Base-by-base conservation (phyloP, 1,140 invertebrate genomes). In the Macrocentrus cingulum region DNA sequence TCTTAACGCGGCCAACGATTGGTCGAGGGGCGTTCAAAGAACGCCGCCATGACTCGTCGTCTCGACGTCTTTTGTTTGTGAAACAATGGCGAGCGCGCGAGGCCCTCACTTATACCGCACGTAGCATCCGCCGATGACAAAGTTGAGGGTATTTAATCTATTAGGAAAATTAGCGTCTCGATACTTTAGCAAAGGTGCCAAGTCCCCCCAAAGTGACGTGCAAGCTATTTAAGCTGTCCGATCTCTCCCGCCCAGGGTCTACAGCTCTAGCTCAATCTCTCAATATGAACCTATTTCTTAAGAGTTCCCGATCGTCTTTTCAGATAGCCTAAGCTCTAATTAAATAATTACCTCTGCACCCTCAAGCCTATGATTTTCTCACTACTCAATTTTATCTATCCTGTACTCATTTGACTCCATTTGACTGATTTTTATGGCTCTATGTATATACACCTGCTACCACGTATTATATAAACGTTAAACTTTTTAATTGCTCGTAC, bases 1-100 rank as follows among this genome's bases (percentile, higher is more conserved):
- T 68, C 68, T 68, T 72, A 75, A 75, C 62, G 61, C 63, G 64
- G 39, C 57, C 67, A 64, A 56, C 65, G 65, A 79, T 79, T 79
- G 75, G 76, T 62, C 70, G 64, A 71, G 69, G 72, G 74, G 70
- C 72, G 73, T 74, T 75, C 74, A 79, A 79, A 79, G 76, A 70
- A 59, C 64, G 70, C 75, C 75, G 76, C 75, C 75, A 75, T 79
- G 77, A 79, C 76, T 76, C 68, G 70, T 68, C 63, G 66, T 48
- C 56, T 64, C 62, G 60, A 63, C 65, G 62, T 67, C 69, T 71
- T 71, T 72, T 72, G 70, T 72, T 72, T 72, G 70, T 71, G 70
- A 72, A 72, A 72, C 70, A 72, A 72, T 71, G 68, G 69, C 63
- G 70, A 63, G 61, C 61, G 63, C 63, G 62, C 62, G 29, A 53